A percentile compares a stretch with the other conserved stretches of the same genome.
These are phyloP conservation scores for Coptodon bakossiorum DNA, from an alignment of 2,113 vertebrate genomes.

Conservation along the genomic window DNA sequence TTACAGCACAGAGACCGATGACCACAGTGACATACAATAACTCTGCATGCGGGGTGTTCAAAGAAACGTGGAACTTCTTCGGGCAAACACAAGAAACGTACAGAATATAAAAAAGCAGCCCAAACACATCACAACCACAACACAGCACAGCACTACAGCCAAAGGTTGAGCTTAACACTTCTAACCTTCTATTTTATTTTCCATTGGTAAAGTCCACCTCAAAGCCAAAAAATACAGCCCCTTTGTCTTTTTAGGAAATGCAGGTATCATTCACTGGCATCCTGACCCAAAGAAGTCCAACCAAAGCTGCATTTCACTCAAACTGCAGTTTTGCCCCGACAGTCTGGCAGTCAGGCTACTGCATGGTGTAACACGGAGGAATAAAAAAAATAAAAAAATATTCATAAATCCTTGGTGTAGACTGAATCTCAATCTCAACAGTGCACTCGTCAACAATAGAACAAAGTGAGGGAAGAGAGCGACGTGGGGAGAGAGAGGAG, in stretches of 20 bases:
- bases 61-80: conserved; percentile 39
- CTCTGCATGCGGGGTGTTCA: conserved; percentile 8
- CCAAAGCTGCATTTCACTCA: conserved; percentile 57
- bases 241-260: conserved; percentile 70
- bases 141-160: conserved; percentile 52
- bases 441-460: conserved; percentile 68
- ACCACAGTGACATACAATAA: neutral
- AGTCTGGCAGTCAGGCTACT: conserved; percentile 18
- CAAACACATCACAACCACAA: conserved; percentile 22
- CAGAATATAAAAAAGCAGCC: neutral
- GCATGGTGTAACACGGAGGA: conserved; percentile 17
- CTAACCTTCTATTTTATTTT: conserved; percentile 81
- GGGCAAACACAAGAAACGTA: conserved; percentile 8
- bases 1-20: neutral
- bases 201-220: conserved; percentile 69
- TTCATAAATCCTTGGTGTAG: conserved; percentile 51
- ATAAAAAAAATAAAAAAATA: neutral
- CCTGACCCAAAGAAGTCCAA: conserved; percentile 66
- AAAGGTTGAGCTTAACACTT: conserved; percentile 58
- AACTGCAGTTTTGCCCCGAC: conserved; percentile 30
- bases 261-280: conserved; percentile 72
- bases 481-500: conserved; percentile 50
- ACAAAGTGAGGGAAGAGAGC: conserved; percentile 71
- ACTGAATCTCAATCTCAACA: conserved; percentile 55
- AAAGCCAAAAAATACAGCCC: conserved; percentile 47